A percentile compares a stretch with the other conserved stretches of the same genome.
phyloP scores from a whole-genome alignment of 2,113 vertebrate genomes.

The Gavia stellata region DNA sequence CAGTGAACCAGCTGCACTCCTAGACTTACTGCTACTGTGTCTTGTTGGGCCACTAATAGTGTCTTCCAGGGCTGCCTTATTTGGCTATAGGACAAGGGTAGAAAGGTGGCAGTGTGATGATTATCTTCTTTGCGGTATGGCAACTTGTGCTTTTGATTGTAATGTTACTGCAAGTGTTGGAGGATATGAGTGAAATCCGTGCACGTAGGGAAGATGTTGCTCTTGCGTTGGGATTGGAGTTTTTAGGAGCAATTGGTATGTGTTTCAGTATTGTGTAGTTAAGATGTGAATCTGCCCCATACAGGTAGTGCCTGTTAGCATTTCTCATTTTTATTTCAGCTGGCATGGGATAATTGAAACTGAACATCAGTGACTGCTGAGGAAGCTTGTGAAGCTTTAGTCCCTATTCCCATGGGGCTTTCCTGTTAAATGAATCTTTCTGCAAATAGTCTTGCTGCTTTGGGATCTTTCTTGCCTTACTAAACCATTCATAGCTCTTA shows the following conservation, averaged over 20 bases:
- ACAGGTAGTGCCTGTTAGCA: background rate
- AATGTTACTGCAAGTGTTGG: background rate
- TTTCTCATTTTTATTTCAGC: background rate
- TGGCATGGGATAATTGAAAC: background rate
- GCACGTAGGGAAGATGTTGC: background rate
- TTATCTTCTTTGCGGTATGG: background rate
- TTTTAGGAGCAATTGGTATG: background rate
- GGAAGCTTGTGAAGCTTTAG: background rate
- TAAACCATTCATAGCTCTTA: background rate
- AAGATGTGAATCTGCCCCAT: background rate
- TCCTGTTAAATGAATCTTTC: background rate
- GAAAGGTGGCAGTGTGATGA: background rate
- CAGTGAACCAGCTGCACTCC: background rate
- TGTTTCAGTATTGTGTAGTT: background rate
- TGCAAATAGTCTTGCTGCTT: background rate
- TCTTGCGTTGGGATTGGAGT: background rate
- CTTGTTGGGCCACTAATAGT: background rate
- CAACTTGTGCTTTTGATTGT: background rate
- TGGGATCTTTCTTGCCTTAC: background rate
- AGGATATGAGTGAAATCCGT: background rate
- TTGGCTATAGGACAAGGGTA: background rate
- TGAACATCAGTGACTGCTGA: background rate
- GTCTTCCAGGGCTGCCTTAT: background rate
- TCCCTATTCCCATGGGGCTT: background rate
- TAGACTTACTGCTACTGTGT: fast-evolving